These are phyloP conservation scores for Pygmarrhopalites habei DNA, from an alignment of 1,140 invertebrate genomes.

Conservation along the genomic window DNA sequence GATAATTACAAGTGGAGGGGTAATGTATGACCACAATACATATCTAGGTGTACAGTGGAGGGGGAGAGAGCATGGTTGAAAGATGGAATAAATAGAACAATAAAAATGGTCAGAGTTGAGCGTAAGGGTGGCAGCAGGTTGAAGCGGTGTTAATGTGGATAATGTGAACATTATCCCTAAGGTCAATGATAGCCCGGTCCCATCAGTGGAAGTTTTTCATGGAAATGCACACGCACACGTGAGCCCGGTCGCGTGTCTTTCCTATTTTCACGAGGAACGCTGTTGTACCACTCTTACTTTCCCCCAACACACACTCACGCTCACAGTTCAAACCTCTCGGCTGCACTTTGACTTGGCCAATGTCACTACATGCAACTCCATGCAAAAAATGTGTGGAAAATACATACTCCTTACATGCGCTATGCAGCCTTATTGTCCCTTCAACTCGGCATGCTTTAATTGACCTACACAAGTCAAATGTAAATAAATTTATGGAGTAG, in stretches of 20 bases:
- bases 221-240: slow-evolving; percentile 34
- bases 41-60: too few relatives aligned
- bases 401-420: neutral
- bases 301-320: neutral
- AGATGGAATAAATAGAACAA: too few relatives aligned
- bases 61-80: too few relatives aligned
- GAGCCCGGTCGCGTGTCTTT: slow-evolving; percentile 34
- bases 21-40: too few relatives aligned
- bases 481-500: neutral
- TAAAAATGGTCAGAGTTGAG: too few relatives aligned
- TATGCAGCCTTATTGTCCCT: neutral
- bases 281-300: neutral
- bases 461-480: slow-evolving; percentile 11
- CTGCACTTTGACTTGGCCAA: slow-evolving; percentile 1
- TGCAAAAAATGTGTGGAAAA: neutral
- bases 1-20: too few relatives aligned
- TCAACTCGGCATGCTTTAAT: slow-evolving; percentile 1
- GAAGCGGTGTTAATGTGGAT: slow-evolving; percentile 36
- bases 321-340: neutral
- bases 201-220: slow-evolving; percentile 33
- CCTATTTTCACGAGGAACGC: slow-evolving; percentile 32
- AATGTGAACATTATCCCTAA: slow-evolving; percentile 31
- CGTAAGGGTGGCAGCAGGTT: too few relatives aligned
- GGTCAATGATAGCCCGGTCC: slow-evolving; percentile 36
- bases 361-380: neutral